phyloP scores from a whole-genome alignment of 2,113 vertebrate species.

The Natator depressus region DNA sequence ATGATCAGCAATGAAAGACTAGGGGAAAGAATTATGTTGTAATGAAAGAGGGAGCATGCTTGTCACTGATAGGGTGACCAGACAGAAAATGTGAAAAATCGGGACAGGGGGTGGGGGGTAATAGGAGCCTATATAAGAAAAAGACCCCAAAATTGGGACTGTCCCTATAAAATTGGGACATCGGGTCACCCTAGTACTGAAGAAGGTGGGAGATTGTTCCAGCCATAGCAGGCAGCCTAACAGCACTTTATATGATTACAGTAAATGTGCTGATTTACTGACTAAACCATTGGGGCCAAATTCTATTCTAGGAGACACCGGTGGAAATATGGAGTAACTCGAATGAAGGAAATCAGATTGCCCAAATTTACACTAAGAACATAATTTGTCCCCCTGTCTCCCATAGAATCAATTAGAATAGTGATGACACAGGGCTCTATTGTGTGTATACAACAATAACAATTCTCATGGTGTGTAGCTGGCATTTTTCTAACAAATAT shows the following conservation, averaged over 20 bases:
- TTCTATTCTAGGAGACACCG: neutral
- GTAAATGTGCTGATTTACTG: neutral
- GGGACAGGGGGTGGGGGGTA: too few relatives aligned
- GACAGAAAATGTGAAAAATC: too few relatives aligned
- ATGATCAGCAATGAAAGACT: neutral
- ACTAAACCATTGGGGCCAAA: neutral
- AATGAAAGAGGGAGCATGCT: neutral
- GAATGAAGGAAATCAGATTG: neutral
- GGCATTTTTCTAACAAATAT: neutral
- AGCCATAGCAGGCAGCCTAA: neutral
- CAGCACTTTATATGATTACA: rapidly evolving
- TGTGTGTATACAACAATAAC: neutral
- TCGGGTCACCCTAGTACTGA: rapidly evolving
- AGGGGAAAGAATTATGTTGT: neutral
- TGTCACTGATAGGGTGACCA: too few relatives aligned
- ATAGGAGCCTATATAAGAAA: too few relatives aligned
- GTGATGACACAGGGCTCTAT: neutral
- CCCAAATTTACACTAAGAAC: neutral
- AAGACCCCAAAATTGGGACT: too few relatives aligned
- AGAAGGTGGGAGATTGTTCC: neutral
- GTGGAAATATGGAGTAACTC: neutral
- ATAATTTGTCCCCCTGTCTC: neutral
- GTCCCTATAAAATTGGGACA: too few relatives aligned
- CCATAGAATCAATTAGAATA: neutral
- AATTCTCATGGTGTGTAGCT: rapidly evolving